Percentiles rank a stretch among this genome's conserved stretches.
These are phyloP conservation scores for Ophioderma brevispina DNA, from an alignment of 35 echinoderm and acorn worm genomes.

Conservation along the genomic window DNA sequence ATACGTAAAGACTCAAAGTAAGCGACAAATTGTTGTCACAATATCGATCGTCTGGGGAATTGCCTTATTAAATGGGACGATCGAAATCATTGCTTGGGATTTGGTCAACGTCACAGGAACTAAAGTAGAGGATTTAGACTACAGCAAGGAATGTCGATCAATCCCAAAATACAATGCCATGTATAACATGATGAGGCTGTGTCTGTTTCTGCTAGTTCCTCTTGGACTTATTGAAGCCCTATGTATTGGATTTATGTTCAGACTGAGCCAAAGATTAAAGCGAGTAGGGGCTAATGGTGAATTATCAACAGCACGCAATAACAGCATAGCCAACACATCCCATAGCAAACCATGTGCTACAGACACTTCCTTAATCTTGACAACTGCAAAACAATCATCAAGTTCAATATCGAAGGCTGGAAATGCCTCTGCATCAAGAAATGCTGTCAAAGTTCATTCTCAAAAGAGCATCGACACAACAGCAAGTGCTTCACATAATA, in stretches of 20 bases:
- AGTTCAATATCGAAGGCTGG: too few relatives aligned
- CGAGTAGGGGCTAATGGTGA: too few relatives aligned
- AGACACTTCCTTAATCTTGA: too few relatives aligned
- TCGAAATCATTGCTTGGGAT: not conserved
- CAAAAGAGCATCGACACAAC: too few relatives aligned
- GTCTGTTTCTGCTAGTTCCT: not conserved
- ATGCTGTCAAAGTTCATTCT: too few relatives aligned
- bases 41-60: not conserved
- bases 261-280: not conserved
- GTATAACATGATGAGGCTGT: not conserved
- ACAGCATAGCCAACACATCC: too few relatives aligned
- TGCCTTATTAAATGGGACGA: not conserved
- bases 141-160: not conserved
- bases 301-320: too few relatives aligned
- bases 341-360: too few relatives aligned
- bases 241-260: not conserved
- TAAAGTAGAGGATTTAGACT: not conserved
- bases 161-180: not conserved
- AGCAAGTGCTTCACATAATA: not conserved
- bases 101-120: not conserved
- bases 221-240: not conserved
- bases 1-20: not conserved
- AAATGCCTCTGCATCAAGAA: too few relatives aligned
- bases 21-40: not conserved
- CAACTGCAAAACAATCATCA: too few relatives aligned